These are phyloP conservation scores for Stegodyphus dumicola DNA, from an alignment of 1,140 invertebrate species.

Conservation along the genomic window DNA sequence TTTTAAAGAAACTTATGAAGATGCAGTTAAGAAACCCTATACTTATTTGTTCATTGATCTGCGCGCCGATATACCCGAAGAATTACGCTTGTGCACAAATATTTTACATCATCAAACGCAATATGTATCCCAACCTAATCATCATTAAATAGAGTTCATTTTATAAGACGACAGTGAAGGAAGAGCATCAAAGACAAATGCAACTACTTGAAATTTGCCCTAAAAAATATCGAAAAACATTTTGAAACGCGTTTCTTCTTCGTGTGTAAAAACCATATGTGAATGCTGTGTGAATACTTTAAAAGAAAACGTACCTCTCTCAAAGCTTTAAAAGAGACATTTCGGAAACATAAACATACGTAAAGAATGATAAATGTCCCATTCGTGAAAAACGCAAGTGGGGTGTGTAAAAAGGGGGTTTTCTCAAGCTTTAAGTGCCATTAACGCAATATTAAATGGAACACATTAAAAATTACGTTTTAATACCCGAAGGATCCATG, in stretches of 20 bases:
- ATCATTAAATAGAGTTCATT: too few species aligned
- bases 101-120: neutral
- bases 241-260: neutral
- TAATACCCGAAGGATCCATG: neutral
- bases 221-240: neutral
- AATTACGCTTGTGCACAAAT: neutral
- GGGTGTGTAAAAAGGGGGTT: neutral
- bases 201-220: too few species aligned
- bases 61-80: neutral
- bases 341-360: neutral
- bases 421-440: neutral
- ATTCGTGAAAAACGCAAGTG: neutral
- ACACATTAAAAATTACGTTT: neutral
- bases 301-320: neutral
- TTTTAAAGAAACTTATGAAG: constrained; percentile 10
- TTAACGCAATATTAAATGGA: neutral
- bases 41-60: constrained; percentile 25
- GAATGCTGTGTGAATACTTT: neutral
- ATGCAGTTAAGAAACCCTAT: constrained; percentile 14
- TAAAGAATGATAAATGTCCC: too few species aligned
- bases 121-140: too few species aligned
- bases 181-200: too few species aligned
- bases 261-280: neutral
- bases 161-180: too few species aligned
- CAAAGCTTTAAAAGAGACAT: neutral